A percentile compares a stretch with the other conserved stretches of the same genome.
Evolutionary conservation across 2,113 vertebrate genomes (phyloP).

Genomic region (Dicerorhinus sumatrensis): DNA sequence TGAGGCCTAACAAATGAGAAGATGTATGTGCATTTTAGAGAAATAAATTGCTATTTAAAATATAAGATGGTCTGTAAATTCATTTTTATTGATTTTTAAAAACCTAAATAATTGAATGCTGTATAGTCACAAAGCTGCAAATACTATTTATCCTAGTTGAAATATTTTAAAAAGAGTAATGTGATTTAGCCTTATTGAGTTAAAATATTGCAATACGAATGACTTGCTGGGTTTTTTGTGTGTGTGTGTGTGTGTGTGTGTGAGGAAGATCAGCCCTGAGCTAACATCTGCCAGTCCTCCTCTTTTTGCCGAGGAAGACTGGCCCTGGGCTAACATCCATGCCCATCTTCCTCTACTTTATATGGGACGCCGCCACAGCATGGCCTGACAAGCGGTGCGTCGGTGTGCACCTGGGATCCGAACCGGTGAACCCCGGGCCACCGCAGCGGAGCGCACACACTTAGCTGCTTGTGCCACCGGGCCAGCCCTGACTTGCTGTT

Average conservation of each 20-base stretch:
- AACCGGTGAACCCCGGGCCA: too few relatives aligned
- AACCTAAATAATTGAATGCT: neutral
- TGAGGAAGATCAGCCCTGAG: too few relatives aligned
- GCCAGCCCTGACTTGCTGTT: neutral
- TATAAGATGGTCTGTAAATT: neutral
- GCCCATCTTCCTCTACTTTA: too few relatives aligned
- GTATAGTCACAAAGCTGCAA: neutral
- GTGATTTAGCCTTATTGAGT: neutral
- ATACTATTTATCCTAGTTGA: neutral
- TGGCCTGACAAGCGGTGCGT: too few relatives aligned
- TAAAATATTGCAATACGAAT: neutral
- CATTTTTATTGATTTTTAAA: neutral
- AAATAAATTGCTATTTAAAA: neutral
- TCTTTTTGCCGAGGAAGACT: too few relatives aligned
- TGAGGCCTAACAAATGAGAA: neutral
- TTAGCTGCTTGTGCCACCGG: too few relatives aligned
- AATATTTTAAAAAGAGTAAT: neutral
- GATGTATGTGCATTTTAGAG: neutral
- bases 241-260: too few relatives aligned
- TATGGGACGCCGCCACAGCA: too few relatives aligned
- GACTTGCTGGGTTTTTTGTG: neutral
- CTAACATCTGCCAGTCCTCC: too few relatives aligned
- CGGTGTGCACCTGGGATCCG: too few relatives aligned
- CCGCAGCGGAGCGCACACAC: too few relatives aligned
- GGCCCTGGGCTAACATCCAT: too few relatives aligned